Evolutionary conservation across 2,113 vertebrate species (phyloP), one percentile per base, ranked within the genome.

Genomic region (Speoplatyrhinus poulsoni): DNA sequence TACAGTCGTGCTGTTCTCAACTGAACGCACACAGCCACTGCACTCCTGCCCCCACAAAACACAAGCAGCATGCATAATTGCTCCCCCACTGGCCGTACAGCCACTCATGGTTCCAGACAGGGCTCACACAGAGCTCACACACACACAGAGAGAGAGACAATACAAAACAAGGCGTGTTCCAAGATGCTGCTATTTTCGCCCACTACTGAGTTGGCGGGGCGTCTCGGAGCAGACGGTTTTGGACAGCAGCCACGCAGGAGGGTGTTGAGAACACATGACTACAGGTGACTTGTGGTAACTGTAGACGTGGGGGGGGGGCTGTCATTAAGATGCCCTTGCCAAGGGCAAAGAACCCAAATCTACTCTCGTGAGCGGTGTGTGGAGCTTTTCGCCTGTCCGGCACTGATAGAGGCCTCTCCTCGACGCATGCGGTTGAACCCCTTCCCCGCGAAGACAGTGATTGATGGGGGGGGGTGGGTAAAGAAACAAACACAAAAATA

Each of bases 21-120:
- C 82, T 67, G 70, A 63, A 84, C n/a, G 0, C 54, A 71, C 62
- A 68, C 73, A 52, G 53, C 36, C 26, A 26, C 26, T 26, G 26
- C 26, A 26, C 26, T 26, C 26, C 7, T 41, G 67, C 60, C 73
- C 73, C 66, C 55, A 8, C 41, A 74, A 80, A 84, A 84, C 76
- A 80, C 76, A 82, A 81, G 73, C 83, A 64, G 78, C 86, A 85
- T 85, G 86, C 75, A 75, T 76, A 84, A 85, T 74, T 67, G 77
- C 76, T 81, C 84, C 59, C 82, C 83, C 67, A 36, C 77, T 65
- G 70, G 86, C 79, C 76, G 62, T 67, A 52, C 71, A 70, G 61
- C 69, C 79, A 65, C 57, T 85, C 77, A 77, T 73, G 71, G 70
- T 83, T 75, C 7, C 36, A 46, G 55, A 19, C 58, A 53, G 53